Evolutionary conservation across 2,113 vertebrate species (phyloP).

Genomic region (Emydocephalus ijimae): DNA sequence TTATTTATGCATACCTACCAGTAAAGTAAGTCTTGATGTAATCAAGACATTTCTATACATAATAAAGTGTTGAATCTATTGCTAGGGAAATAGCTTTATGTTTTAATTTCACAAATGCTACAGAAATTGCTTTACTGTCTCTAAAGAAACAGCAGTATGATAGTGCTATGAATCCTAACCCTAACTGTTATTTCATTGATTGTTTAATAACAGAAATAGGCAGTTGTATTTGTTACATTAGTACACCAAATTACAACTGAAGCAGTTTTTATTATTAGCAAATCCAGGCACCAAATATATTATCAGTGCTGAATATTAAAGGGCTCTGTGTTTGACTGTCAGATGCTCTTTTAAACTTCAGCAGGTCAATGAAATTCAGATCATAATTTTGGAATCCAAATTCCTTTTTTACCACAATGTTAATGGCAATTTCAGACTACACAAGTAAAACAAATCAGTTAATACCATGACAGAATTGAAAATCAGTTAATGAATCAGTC

Average conservation of each 20-base stretch:
- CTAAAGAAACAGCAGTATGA: background rate
- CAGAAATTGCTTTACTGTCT: background rate
- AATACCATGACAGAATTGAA: background rate
- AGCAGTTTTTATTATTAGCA: background rate
- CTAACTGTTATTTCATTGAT: background rate
- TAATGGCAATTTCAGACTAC: background rate
- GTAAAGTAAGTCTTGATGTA: background rate
- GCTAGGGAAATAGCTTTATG: background rate
- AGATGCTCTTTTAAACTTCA: background rate
- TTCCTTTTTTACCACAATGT: background rate
- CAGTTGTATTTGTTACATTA: background rate
- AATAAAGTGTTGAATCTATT: background rate
- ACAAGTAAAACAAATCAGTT: background rate
- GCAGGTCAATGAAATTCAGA: background rate
- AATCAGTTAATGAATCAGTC: background rate
- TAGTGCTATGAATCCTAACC: background rate
- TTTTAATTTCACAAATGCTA: background rate
- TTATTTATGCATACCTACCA: background rate
- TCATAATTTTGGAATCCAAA: background rate
- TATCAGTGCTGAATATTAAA: background rate
- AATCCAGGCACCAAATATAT: background rate
- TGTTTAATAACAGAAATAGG: background rate
- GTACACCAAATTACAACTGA: background rate
- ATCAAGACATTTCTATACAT: background rate
- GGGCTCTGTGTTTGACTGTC: background rate